Conservation (phyloP, 2,797 vertebrate species). For the Anabas testudineus region DNA sequence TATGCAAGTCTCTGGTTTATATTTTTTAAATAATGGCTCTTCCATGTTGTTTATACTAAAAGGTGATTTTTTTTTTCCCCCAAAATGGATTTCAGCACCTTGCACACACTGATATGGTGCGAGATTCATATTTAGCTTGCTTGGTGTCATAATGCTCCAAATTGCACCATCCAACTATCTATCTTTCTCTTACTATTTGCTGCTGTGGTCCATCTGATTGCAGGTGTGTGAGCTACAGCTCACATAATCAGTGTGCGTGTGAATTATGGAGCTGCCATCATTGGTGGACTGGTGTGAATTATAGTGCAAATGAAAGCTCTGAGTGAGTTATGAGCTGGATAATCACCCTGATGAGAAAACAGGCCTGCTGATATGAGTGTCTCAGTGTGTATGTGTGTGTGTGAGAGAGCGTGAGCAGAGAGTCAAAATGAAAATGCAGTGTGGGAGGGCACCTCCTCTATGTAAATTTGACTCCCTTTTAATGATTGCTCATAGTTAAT, state of each 20-base stretch:
- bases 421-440: constrained; percentile 43
- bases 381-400: constrained; percentile 13
- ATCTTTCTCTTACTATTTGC: constrained; percentile 17
- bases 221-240: constrained; percentile 71
- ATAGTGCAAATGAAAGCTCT: constrained; percentile 76
- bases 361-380: constrained; percentile 61
- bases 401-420: constrained; percentile 20
- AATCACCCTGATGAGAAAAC: constrained; percentile 78
- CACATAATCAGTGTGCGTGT: constrained; percentile 69
- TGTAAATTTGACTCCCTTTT: constrained; percentile 50
- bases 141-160: constrained; percentile 24
- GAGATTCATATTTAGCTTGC: constrained; percentile 38
- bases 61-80: constrained; percentile 10
- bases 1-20: constrained; percentile 13
- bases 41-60: constrained; percentile 14
- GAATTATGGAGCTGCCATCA: constrained; percentile 71
- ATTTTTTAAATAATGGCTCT: not conserved
- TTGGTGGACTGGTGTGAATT: constrained; percentile 72
- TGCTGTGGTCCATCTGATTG: constrained; percentile 60
- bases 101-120: not conserved
- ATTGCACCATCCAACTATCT: constrained; percentile 25
- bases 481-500: constrained; percentile 54
- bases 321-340: constrained; percentile 80
- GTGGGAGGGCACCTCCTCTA: constrained; percentile 20
- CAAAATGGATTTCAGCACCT: constrained; percentile 17